Percentiles rank a stretch among this genome's conserved stretches.
These are phyloP conservation scores for Helobdella robusta DNA, from an alignment of 2,888 invertebrate genomes.

Conservation along the genomic window DNA sequence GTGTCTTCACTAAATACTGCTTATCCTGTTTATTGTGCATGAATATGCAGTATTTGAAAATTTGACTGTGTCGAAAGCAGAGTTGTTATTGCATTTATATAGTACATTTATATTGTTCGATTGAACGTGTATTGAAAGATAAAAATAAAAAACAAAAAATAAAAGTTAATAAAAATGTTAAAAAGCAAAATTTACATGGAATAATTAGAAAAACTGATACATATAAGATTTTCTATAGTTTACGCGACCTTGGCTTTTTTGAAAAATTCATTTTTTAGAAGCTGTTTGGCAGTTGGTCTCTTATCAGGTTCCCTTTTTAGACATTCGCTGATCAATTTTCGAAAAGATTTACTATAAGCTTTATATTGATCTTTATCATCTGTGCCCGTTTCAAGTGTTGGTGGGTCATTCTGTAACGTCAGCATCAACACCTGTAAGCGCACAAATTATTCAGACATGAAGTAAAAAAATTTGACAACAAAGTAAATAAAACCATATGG, in stretches of 20 bases:
- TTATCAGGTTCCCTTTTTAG: conserved; percentile 88
- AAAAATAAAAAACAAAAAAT: neutral
- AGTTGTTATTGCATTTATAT: no score
- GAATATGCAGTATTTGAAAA: no score
- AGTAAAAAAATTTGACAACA: no score
- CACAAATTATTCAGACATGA: no score
- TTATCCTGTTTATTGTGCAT: conserved; percentile 43
- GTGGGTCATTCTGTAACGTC: conserved; percentile 94
- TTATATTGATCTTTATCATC: conserved; percentile 97
- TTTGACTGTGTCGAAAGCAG: no score
- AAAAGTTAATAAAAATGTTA: neutral
- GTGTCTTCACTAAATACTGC: conserved; percentile 41
- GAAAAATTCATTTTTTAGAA: conserved; percentile 93
- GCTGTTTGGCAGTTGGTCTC: conserved; percentile 82
- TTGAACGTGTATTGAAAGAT: neutral
- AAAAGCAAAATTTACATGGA: neutral
- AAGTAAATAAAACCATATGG: no score
- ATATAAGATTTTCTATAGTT: neutral
- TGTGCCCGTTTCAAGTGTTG: conserved; percentile 82
- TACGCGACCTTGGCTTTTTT: conserved; percentile 83
- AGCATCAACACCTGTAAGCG: conserved; percentile 79
- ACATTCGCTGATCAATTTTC: conserved; percentile 85
- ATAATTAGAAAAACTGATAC: neutral
- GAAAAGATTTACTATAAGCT: conserved; percentile 77
- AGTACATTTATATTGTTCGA: neutral